These are phyloP conservation scores for Chiloscyllium plagiosum DNA, from an alignment of 2,113 vertebrate genomes.

Conservation along the genomic window DNA sequence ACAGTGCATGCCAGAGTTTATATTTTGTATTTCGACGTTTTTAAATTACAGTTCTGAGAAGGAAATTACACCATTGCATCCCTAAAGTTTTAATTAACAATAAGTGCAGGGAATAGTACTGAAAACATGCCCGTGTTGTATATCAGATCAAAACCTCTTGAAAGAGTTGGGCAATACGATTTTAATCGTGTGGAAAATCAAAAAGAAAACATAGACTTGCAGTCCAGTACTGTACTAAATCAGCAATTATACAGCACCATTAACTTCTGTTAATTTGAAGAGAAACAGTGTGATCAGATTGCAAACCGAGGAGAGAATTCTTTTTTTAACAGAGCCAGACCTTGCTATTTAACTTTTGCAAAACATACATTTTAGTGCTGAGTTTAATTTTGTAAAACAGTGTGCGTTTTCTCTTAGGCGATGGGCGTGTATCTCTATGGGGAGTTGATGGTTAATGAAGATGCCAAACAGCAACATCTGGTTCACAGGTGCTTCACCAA, in stretches of 20 bases:
- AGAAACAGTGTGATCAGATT: not conserved
- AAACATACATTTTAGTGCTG: too few relatives aligned
- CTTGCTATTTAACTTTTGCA: not conserved
- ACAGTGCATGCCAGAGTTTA: not conserved
- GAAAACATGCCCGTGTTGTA: not conserved
- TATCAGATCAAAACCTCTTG: not conserved
- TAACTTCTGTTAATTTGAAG: not conserved
- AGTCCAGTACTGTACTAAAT: not conserved
- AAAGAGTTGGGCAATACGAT: not conserved
- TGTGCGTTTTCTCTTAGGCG: conserved; percentile 58
- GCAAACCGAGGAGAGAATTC: not conserved
- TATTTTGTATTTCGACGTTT: not conserved
- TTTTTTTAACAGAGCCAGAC: not conserved
- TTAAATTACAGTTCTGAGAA: not conserved
- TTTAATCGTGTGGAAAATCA: conserved; percentile 10
- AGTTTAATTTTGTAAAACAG: not conserved
- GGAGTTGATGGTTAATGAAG: conserved; percentile 90
- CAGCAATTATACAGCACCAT: not conserved
- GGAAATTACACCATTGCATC: not conserved
- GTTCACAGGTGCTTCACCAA: conserved; percentile 71
- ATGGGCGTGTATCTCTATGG: conserved; percentile 96
- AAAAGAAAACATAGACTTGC: conserved; percentile 8
- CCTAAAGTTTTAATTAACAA: not conserved
- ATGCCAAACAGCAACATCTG: conserved; percentile 74
- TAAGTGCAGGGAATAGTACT: not conserved